Evolutionary conservation across 2,888 invertebrate genomes (phyloP).

Genomic region (Caenorhabditis zanzibari): DNA sequence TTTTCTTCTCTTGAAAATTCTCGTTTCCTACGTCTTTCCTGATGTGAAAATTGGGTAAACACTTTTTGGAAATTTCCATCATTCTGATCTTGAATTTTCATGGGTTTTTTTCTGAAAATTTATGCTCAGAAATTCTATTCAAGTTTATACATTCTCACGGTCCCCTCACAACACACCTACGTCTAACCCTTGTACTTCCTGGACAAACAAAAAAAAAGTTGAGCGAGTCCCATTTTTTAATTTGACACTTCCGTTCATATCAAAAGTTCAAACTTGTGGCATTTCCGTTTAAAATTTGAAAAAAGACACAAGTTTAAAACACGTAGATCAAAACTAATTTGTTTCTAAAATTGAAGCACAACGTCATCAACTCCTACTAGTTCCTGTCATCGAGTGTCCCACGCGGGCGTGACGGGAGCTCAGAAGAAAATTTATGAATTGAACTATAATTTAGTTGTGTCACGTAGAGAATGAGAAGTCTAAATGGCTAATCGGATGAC

Average conservation of each 20-base stretch:
- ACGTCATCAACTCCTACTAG: slow-evolving; percentile 30
- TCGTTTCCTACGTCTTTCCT: slow-evolving; percentile 34
- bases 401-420: not conserved
- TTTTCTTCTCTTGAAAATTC: slow-evolving; percentile 4
- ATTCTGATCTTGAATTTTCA: slow-evolving; percentile 8
- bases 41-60: slow-evolving; percentile 41
- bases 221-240: not conserved
- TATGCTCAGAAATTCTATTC: slow-evolving; percentile 12
- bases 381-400: slow-evolving; percentile 36
- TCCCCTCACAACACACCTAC: slow-evolving; percentile 12
- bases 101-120: not conserved
- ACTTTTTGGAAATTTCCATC: slow-evolving; percentile 30
- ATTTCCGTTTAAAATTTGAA: slow-evolving; percentile 2
- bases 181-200: slow-evolving; percentile 13
- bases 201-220: not conserved
- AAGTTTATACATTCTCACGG: slow-evolving; percentile 18
- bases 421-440: slow-evolving; percentile 21
- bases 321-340: slow-evolving; percentile 23
- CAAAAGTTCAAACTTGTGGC: slow-evolving; percentile 33
- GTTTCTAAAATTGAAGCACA: slow-evolving; percentile 14
- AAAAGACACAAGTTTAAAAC: slow-evolving; percentile 10
- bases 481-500: slow-evolving; percentile 33
- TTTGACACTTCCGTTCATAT: slow-evolving; percentile 30
- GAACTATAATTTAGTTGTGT: slow-evolving; percentile 43
- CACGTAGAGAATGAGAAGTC: slow-evolving; percentile 33